phyloP scores from a whole-genome alignment of 1,140 invertebrate genomes.

The Anagrus nilaparvatae region DNA sequence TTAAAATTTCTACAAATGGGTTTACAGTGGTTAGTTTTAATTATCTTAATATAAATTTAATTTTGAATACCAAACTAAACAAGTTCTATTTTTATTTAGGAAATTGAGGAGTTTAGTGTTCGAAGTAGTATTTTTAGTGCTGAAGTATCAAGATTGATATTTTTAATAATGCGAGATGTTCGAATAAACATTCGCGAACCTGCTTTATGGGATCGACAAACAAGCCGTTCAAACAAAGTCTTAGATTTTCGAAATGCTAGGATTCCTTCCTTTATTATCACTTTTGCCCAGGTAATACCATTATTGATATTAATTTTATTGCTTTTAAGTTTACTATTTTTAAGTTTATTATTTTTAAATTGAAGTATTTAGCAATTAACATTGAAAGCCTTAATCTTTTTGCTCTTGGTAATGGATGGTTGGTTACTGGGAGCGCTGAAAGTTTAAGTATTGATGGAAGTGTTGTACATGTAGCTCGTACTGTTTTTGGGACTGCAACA shows the following conservation, averaged over 20 bases:
- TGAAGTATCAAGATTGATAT: slow-evolving; percentile 77
- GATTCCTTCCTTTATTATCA: slow-evolving; percentile 66
- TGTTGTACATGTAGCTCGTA: slow-evolving; percentile 58
- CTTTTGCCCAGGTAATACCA: slow-evolving; percentile 62
- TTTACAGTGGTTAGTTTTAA: slow-evolving; percentile 53
- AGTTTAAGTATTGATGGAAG: slow-evolving; percentile 70
- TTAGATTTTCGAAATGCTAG: slow-evolving; percentile 63
- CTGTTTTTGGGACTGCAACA: slow-evolving; percentile 59
- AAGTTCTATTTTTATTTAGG: slow-evolving; percentile 47
- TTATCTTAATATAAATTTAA: slow-evolving; percentile 4
- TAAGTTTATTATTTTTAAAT: slow-evolving; percentile 9
- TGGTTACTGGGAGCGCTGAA: slow-evolving; percentile 63
- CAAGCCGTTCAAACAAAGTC: slow-evolving; percentile 28
- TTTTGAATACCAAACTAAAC: slow-evolving; percentile 10
- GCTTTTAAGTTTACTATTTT: slow-evolving; percentile 6
- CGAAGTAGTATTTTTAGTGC: slow-evolving; percentile 84
- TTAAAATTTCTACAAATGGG: slow-evolving; percentile 55
- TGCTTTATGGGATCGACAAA: slow-evolving; percentile 22
- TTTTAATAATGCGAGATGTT: slow-evolving; percentile 72
- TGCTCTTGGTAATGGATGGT: slow-evolving; percentile 60
- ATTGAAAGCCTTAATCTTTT: slow-evolving; percentile 71
- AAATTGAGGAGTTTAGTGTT: slow-evolving; percentile 77
- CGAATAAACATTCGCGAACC: slow-evolving; percentile 71
- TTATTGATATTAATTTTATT: slow-evolving; percentile 1
- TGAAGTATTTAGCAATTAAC: slow-evolving; percentile 75